Evolutionary conservation across 2,113 vertebrate genomes (phyloP), one percentile per base, ranked within the genome.

Genomic region (Poeciliopsis retropinna): DNA sequence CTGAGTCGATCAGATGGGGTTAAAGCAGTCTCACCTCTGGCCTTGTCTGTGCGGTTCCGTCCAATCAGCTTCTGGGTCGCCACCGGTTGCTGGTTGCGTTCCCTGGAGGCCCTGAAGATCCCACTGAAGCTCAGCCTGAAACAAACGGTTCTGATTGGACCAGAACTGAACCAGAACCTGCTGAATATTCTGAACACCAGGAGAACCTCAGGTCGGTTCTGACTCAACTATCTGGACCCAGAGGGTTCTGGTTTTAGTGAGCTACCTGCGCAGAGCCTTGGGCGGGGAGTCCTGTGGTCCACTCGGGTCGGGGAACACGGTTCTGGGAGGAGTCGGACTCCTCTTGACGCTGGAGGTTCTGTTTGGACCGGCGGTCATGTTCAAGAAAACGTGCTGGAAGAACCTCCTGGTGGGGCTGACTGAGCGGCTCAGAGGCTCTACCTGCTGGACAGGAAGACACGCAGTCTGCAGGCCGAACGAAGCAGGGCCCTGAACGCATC

Each of bases 81-180:
- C 76, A 66, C 22, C 5, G 27, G 63, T 62, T 89, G 90, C 51
- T 76, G 90, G 81, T 87, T 87, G 7, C 95, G 96, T 30, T 98
- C 97, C 89, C 95, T 96, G 90, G 96, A 96, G 1, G 96, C 95
- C 81, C 95, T 95, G 90, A 98, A 98, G 91, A 98, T 97, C 62
- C 97, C 97, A 15, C 95, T 97, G 94, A 98, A 97, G 89, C 97
- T 98, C 94, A 97, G 93, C 70, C 97, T 91, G 76, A 74, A 3
- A 70, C 64, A 78, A 51, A 67, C 44, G 44, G 44, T 5, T 47
- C 15, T 0, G 1, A 47, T 47, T 47, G 15, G 15, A 17, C 44
- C 44, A 19, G 15, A 47, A 19, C 15, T 5, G 5, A 17, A 15
- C 44, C 14, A 47, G 44, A 47, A 19, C 4, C 44, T 47, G 4